A percentile compares a stretch with the other conserved stretches of the same genome.
Evolutionary conservation across 2,888 invertebrate species (phyloP).

Genomic region (Calameuta filiformis): DNA sequence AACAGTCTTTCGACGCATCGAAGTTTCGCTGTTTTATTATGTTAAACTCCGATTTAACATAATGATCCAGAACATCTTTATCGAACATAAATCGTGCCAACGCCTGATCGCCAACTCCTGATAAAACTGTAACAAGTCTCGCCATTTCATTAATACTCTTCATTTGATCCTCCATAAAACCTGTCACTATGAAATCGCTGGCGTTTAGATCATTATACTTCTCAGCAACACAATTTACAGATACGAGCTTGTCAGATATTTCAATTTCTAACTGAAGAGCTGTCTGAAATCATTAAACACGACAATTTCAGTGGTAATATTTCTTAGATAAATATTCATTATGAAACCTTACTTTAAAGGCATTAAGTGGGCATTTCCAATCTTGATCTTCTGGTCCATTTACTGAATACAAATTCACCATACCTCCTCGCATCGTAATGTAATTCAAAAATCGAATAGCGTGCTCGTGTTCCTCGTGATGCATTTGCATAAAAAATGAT

Average conservation of each 20-base stretch:
- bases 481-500: slow-evolving; percentile 67
- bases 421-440: slow-evolving; percentile 67
- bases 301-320: background rate
- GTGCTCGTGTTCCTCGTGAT: slow-evolving; percentile 67
- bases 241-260: slow-evolving; percentile 62
- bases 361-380: slow-evolving; percentile 63
- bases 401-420: slow-evolving; percentile 57
- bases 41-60: slow-evolving; percentile 42
- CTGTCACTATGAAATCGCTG: slow-evolving; percentile 68
- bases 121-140: slow-evolving; percentile 67
- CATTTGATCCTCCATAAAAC: slow-evolving; percentile 71
- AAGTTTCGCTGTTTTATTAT: slow-evolving; percentile 26
- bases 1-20: background rate
- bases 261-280: slow-evolving; percentile 49
- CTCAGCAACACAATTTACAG: slow-evolving; percentile 64
- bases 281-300: slow-evolving; percentile 30
- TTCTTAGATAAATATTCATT: slow-evolving; percentile 21
- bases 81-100: slow-evolving; percentile 54
- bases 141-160: slow-evolving; percentile 72
- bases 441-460: slow-evolving; percentile 66
- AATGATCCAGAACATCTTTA: slow-evolving; percentile 48
- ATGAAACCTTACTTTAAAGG: slow-evolving; percentile 57
- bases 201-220: slow-evolving; percentile 67
- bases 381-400: slow-evolving; percentile 54
- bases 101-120: slow-evolving; percentile 50